phyloP scores from a whole-genome alignment of 2,888 invertebrate species.

The Drosophila longiperda region DNA sequence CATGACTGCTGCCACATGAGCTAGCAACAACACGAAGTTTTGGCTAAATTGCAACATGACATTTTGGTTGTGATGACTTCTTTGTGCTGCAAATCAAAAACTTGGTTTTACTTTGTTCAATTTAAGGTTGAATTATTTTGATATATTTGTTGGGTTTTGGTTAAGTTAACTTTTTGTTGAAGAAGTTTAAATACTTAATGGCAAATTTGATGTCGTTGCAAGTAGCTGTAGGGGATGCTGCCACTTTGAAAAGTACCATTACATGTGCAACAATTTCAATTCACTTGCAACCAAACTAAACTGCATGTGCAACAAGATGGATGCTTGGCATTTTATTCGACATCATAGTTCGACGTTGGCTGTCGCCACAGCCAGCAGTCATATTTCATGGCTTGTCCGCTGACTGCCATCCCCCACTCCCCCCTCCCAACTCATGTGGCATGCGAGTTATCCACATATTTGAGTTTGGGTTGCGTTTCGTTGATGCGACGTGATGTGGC shows the following conservation, averaged over 20 bases:
- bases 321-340: conserved; percentile 35
- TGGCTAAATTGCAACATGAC: neutral
- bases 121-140: neutral
- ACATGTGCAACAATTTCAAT: conserved; percentile 49
- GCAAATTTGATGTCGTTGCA: neutral
- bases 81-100: neutral
- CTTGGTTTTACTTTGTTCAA: neutral
- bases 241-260: conserved; percentile 9
- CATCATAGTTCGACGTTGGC: conserved; percentile 45
- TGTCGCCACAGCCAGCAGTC: conserved; percentile 57
- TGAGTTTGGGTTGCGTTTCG: conserved; percentile 52
- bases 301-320: conserved; percentile 19
- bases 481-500: conserved; percentile 72
- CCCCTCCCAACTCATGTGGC: conserved; percentile 6
- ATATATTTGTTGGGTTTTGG: neutral
- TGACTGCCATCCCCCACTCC: neutral
- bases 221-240: neutral
- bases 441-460: conserved; percentile 40
- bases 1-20: conserved; percentile 20
- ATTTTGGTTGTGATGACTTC: neutral
- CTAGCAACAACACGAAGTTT: conserved; percentile 1
- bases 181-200: neutral
- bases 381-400: conserved; percentile 70
- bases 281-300: conserved; percentile 2
- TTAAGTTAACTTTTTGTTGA: neutral